These are phyloP conservation scores for Hyperopisus bebe DNA, from an alignment of 2,113 vertebrate genomes.

Conservation along the genomic window DNA sequence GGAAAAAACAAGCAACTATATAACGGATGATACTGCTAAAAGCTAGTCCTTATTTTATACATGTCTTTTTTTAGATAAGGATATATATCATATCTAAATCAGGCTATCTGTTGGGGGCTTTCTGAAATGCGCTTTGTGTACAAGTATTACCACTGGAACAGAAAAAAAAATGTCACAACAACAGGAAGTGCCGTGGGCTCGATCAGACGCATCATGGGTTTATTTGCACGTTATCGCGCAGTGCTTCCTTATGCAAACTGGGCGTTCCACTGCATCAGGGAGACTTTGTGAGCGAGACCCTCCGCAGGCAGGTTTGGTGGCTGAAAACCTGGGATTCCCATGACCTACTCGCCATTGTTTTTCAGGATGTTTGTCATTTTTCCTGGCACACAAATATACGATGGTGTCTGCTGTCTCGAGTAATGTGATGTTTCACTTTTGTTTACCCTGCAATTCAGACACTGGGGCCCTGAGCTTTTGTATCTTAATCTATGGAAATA, in stretches of 20 bases:
- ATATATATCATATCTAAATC: not conserved
- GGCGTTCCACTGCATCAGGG: not conserved
- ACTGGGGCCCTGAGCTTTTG: not conserved
- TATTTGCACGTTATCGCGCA: not conserved
- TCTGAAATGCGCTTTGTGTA: not conserved
- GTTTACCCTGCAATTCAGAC: not conserved
- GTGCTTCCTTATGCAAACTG: not conserved
- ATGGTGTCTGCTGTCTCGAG: not conserved
- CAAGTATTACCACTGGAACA: not conserved
- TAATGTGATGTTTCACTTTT: not conserved
- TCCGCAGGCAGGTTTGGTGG: not conserved
- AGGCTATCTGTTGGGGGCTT: not conserved
- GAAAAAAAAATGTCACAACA: not conserved
- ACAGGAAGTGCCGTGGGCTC: slow-evolving; percentile 17
- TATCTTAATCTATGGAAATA: not conserved
- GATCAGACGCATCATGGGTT: not conserved
- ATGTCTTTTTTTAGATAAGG: not conserved
- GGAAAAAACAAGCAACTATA: not conserved
- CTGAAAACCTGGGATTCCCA: not conserved
- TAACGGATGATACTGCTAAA: not conserved
- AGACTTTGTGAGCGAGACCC: not conserved
- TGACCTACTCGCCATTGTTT: not conserved
- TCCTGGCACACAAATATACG: not conserved
- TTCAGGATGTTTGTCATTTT: not conserved
- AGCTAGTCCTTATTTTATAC: not conserved